phyloP scores from a whole-genome alignment of 2,888 invertebrate genomes.

The Rambutsinella grinnellia region DNA sequence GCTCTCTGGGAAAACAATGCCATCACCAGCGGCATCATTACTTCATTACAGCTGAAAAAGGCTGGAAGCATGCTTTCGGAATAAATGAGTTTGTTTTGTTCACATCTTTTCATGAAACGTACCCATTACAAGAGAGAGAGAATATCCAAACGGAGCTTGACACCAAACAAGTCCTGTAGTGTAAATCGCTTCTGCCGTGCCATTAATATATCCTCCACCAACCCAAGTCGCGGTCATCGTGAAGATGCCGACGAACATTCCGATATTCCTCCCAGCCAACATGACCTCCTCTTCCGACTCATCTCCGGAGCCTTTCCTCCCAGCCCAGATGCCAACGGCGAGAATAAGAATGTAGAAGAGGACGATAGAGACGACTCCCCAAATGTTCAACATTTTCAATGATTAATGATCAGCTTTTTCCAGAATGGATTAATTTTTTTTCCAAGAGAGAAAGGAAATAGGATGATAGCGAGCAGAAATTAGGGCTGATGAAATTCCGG shows the following conservation, averaged over 20 bases:
- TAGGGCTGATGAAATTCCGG: no score
- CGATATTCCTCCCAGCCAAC: slow-evolving; percentile 78
- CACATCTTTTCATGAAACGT: slow-evolving; percentile 67
- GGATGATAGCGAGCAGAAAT: no score
- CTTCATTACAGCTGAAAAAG: not conserved
- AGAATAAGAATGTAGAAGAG: slow-evolving; percentile 78
- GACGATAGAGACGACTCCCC: slow-evolving; percentile 76
- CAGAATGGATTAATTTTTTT: slow-evolving; percentile 6
- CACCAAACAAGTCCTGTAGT: slow-evolving; percentile 77
- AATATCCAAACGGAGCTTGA: slow-evolving; percentile 81
- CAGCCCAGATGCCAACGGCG: slow-evolving; percentile 78
- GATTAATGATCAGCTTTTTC: slow-evolving; percentile 26
- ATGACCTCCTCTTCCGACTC: slow-evolving; percentile 77
- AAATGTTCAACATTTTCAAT: slow-evolving; percentile 72
- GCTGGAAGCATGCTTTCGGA: not conserved
- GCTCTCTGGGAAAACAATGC: not conserved
- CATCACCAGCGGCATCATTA: not conserved
- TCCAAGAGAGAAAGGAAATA: not conserved
- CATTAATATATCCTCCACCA: slow-evolving; percentile 75
- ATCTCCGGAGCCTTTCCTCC: slow-evolving; percentile 72
- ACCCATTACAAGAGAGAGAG: slow-evolving; percentile 78
- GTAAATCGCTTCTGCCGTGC: slow-evolving; percentile 79
- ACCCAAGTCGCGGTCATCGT: slow-evolving; percentile 76
- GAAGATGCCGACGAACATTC: slow-evolving; percentile 78
- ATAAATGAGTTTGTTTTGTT: not conserved